Evolutionary conservation across 2,888 invertebrate species (phyloP).

Genomic region (Coelopa pilipes): DNA sequence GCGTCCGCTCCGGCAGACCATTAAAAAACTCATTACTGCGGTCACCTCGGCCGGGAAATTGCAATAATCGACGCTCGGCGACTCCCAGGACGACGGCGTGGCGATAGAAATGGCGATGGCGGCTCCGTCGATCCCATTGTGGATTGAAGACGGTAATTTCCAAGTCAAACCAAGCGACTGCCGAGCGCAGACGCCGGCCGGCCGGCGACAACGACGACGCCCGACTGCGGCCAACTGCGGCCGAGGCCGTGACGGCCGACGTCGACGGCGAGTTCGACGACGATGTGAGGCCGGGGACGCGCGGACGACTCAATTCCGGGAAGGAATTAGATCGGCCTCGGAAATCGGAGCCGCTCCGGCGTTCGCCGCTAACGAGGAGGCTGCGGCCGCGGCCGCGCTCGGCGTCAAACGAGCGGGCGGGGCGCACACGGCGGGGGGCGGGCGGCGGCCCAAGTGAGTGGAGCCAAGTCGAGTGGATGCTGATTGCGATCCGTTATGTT

Average conservation of each 20-base stretch:
- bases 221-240: neutral
- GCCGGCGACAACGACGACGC: too few relatives aligned
- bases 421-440: neutral
- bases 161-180: too few relatives aligned
- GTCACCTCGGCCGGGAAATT: conserved; percentile 12
- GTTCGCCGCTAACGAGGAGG: conserved; percentile 6
- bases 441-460: neutral
- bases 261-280: too few relatives aligned
- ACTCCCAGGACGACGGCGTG: too few relatives aligned
- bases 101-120: too few relatives aligned
- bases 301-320: conserved; percentile 15
- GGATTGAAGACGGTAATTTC: neutral
- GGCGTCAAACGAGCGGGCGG: too few relatives aligned
- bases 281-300: neutral
- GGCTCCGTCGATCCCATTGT: too few relatives aligned
- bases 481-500: conserved; percentile 34
- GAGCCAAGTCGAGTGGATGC: conserved; percentile 8
- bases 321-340: conserved; percentile 22
- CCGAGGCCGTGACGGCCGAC: neutral
- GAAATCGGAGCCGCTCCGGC: conserved; percentile 5
- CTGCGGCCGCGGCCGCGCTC: neutral
- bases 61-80: neutral
- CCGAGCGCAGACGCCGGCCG: too few relatives aligned
- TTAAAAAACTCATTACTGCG: conserved; percentile 21
- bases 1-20: neutral